Base-by-base conservation (phyloP, 2,888 invertebrate species). In the Caenorhabditis becei region DNA sequence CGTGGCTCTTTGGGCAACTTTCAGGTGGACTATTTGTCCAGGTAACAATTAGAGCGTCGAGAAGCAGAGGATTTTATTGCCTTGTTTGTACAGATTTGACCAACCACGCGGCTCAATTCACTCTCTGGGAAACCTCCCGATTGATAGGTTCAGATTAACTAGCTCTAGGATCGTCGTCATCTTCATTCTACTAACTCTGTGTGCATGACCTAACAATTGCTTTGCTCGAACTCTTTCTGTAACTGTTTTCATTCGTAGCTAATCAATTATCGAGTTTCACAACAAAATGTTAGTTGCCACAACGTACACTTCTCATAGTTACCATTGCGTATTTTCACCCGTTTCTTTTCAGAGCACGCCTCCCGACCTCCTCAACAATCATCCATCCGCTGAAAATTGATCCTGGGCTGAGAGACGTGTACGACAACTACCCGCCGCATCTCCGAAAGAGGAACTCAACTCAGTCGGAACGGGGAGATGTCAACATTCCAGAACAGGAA, bases 81-180 rank as follows among this genome's bases (percentile, higher is more conserved):
- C 2, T 16, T 1, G 7, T 28, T 28, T 54, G 41, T 65, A 44
- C 84, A 85, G 84, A 69, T 63, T 85, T 18, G 84, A 85, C 24
- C 81, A 79, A 54, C 84, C 77, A n/a, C 81, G 84, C 24, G 83
- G 84, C 67, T 85, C 84, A 8, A 67, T 85, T 59, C 84, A 85
- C 66, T 85, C 84, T 20, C 62, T 85, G 5, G 84, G 84, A 51
- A 77, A 74, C 2, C 1, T 71, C 0, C 61, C 67, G 16, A 62
- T 63, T 62, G 79, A 82, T 26, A 80, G 82, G 80, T 80, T 44
- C 28, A 20, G 4, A 26, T 44, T 35, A n/a, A n/a, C n/a, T n/a
- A n/a, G n/a, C n/a, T n/a, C n/a, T n/a, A 35, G 37, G 18, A 10
- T 53, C 10, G 20, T 47, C 47, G n/a, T 56, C 24, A 8, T 32